Evolutionary conservation across 2,113 vertebrate genomes (phyloP), one percentile per base, ranked within the genome.

Genomic region (Seriola rivoliana): DNA sequence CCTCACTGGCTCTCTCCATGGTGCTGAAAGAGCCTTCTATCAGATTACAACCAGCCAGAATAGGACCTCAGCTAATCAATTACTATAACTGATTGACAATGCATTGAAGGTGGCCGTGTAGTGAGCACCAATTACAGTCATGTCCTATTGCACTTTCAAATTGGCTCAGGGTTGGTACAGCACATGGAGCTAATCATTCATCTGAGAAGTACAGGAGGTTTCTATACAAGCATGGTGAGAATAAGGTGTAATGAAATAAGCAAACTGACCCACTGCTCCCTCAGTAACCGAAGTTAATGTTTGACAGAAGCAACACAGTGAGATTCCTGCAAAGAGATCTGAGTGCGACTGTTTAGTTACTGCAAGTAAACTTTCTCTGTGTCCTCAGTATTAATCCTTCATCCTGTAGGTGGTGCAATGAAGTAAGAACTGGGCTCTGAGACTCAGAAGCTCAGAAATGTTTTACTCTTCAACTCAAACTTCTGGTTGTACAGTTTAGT

Each of bases 1-100:
- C 96, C 96, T 97, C 92, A 94, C 95, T 95, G 96, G 95, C 95
- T 96, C 96, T 97, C 97, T 96, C 96, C 95, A 96, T 96, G 95
- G 96, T 96, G 96, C 96, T 96, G 96, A 97, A 97, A 96, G 95
- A 96, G 95, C 94, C 95, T 95, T 96, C 96, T 97, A 97, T 97
- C 96, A 96, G 97, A 97, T 97, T 98, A 97, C 95, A 96, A 88
- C 88, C 94, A 93, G 96, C 94, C 95, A 96, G 95, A 96, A 96
- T 95, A 96, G 95, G 95, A 96, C 96, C 95, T 96, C 95, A 94
- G 96, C 96, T 97, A 97, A 97, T 96, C 96, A 96, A 97, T 97
- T 97, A 96, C 96, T 97, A 96, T 96, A 96, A 99, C 97, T 97
- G 96, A 98, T 97, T 97, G 96, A 96, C 95, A 95, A 93, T 94